Conservation (phyloP, 2,113 vertebrate species). For the Pluvianellus socialis region DNA sequence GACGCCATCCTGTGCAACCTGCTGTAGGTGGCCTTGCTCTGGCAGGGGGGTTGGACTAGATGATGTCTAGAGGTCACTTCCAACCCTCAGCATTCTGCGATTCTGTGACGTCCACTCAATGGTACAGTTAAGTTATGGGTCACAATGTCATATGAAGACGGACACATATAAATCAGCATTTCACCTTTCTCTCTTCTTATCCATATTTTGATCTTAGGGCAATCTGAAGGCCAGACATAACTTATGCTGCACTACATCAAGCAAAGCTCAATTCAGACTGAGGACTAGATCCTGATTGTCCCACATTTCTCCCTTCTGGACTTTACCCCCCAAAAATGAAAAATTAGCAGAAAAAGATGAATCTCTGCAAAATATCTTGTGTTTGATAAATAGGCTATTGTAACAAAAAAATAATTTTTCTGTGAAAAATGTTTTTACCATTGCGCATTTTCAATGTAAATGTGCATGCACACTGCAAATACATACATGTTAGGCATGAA, state of each 20-base stretch:
- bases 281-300: background rate
- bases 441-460: background rate
- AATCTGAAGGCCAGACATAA: background rate
- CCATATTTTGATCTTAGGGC: background rate
- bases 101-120: background rate
- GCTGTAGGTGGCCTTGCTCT: too few relatives aligned
- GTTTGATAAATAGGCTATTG: background rate
- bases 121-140: background rate
- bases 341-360: background rate
- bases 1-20: too few relatives aligned
- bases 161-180: background rate
- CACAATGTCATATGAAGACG: background rate
- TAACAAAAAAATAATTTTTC: background rate
- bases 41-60: too few relatives aligned
- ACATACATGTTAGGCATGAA: background rate
- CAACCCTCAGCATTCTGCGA: too few relatives aligned
- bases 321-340: background rate
- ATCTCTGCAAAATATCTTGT: background rate
- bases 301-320: too few relatives aligned
- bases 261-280: background rate
- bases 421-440: background rate
- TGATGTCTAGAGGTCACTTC: too few relatives aligned
- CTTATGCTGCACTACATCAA: background rate
- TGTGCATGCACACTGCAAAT: background rate
- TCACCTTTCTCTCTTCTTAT: background rate